These are phyloP conservation scores for Gastracanthus pulcherrimus DNA, from an alignment of 2,888 invertebrate genomes.

Conservation along the genomic window DNA sequence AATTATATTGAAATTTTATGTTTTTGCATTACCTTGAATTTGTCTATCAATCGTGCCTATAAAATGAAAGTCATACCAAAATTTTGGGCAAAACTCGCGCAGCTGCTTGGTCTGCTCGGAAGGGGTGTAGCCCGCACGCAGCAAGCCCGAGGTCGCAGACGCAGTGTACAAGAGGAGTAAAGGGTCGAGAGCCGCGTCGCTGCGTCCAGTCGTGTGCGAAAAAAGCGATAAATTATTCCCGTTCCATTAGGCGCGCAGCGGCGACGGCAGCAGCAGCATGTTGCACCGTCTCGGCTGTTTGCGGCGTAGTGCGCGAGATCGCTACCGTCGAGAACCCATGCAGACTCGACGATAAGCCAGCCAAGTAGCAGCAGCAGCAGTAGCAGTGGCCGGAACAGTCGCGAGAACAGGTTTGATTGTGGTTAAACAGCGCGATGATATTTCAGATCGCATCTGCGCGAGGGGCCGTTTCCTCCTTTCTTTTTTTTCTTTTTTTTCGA, in stretches of 20 bases:
- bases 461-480: background rate
- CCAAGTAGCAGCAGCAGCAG: background rate
- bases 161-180: too few relatives aligned
- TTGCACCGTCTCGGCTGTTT: background rate
- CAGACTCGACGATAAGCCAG: slow-evolving; percentile 28
- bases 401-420: slow-evolving; percentile 53
- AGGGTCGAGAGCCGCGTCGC: background rate
- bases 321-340: slow-evolving; percentile 8
- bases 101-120: background rate
- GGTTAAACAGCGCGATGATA: slow-evolving; percentile 53
- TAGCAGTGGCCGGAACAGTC: background rate
- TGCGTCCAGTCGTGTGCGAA: slow-evolving; percentile 33
- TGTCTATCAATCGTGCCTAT: background rate
- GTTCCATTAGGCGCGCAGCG: slow-evolving; percentile 41
- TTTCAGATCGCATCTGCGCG: slow-evolving; percentile 47
- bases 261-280: background rate
- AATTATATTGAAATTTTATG: too few relatives aligned
- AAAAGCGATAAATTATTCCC: slow-evolving; percentile 54
- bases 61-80: background rate
- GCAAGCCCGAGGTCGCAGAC: background rate
- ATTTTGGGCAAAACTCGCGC: background rate
- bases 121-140: background rate
- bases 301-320: background rate
- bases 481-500: background rate
- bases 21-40: too few relatives aligned